Conservation (phyloP, 2,888 invertebrate species). For the Eutolmus rufibarbis region DNA sequence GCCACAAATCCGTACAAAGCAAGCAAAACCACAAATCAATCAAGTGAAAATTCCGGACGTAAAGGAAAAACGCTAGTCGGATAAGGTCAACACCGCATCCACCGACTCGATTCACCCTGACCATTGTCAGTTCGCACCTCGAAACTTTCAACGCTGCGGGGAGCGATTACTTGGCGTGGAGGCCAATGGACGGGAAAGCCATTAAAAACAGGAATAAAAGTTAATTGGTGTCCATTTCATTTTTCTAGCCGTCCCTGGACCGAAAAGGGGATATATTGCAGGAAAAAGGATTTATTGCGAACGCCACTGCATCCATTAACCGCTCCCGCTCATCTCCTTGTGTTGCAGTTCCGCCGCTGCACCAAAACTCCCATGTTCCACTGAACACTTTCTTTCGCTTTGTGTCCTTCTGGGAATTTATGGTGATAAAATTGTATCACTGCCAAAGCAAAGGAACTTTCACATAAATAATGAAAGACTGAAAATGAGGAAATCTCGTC, state of each 20-base stretch:
- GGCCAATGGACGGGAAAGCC: neutral
- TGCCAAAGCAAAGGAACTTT: neutral
- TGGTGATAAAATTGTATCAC: neutral
- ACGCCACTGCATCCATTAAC: neutral
- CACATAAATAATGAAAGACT: neutral
- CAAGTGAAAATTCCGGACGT: neutral
- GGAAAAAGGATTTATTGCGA: neutral
- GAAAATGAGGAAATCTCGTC: neutral
- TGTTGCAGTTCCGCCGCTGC: neutral
- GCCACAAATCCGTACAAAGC: neutral
- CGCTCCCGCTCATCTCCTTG: neutral
- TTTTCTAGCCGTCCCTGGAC: neutral
- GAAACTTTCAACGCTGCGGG: neutral
- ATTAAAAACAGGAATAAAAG: conserved; percentile 4
- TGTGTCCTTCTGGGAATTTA: neutral
- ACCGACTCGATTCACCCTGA: neutral
- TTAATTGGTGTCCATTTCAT: conserved; percentile 7
- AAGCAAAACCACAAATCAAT: neutral
- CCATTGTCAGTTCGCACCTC: neutral
- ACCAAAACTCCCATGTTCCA: neutral
- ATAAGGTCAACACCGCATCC: neutral
- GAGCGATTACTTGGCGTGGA: neutral
- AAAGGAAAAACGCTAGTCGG: neutral
- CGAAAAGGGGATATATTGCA: neutral
- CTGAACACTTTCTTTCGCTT: neutral